Evolutionary conservation across 2,797 vertebrate genomes (phyloP), one percentile per base, ranked within the genome.

Genomic region (Adelosebastes latens): DNA sequence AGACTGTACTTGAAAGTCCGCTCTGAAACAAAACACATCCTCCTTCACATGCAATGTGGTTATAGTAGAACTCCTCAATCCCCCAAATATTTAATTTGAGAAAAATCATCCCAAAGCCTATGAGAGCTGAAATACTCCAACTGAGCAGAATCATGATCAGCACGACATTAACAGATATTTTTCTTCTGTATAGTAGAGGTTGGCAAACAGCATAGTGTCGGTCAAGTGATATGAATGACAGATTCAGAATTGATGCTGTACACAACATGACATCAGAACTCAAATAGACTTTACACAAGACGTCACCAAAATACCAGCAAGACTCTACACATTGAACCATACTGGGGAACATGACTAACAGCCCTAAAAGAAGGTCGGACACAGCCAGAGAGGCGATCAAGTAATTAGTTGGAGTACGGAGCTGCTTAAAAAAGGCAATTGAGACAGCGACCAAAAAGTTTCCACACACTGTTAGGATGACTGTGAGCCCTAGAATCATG

Each of bases 321-420:
- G 80, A 42, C 60, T 88, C 83, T 2, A 88, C 39, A 29, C 22
- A 58, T 18, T 2, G 34, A 73, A 85, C 29, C 80, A 88, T 81
- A 32, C 29, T 27, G 27, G 86, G 86, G 2, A 81, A 42, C 86
- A 88, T 88, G 59, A 88, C 80, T 1, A 88, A 2, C 12, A 75
- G 0, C 13, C 86, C 86, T 24, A 88, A 6, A 13, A 85, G 75
- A 0, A 88, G 67, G 63, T 88, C 86, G 1, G 83, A 78, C 24
- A 76, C 24, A 61, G 83, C 80, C 27, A 88, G 72, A 58, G 83
- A 88, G 22, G 77, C 20, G 20, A 83, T 76, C 16, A 88, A 75
- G 60, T 81, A 88, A 55, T 88, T 88, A 1, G 86, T 88, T 16
- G 86, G 80, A 72, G 83, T 88, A n/a, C 83, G 86, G 5, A 88